A percentile compares a stretch with the other conserved stretches of the same genome.
phyloP scores from a whole-genome alignment of 2,113 vertebrate species.

The Tetrax tetrax region DNA sequence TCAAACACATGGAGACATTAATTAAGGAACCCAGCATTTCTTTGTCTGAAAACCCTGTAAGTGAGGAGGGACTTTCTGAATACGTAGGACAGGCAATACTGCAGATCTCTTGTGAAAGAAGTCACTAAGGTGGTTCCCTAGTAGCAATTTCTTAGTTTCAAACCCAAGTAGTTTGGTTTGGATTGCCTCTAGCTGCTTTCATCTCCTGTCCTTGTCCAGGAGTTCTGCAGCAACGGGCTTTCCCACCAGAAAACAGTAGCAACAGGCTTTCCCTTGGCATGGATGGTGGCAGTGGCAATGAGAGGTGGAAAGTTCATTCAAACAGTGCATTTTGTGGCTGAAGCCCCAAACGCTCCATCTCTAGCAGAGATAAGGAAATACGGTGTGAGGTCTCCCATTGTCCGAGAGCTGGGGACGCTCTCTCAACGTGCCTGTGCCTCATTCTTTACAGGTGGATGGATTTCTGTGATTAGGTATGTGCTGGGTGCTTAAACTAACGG shows the following conservation, averaged over 20 bases:
- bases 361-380: background rate
- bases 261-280: background rate
- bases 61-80: background rate
- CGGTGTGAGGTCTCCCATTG: background rate
- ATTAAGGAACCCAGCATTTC: background rate
- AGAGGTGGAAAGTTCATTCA: background rate
- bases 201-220: background rate
- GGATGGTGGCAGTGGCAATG: background rate
- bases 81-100: background rate
- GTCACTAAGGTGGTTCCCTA: background rate
- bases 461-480: background rate
- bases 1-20: background rate
- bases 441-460: background rate
- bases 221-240: background rate
- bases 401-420: accelerated
- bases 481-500: background rate
- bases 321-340: background rate
- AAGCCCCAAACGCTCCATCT: background rate
- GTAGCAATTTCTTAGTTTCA: background rate
- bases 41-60: background rate
- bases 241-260: background rate
- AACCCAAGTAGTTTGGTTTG: background rate
- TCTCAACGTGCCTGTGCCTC: background rate
- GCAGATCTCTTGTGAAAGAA: background rate
- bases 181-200: background rate